Percentiles rank a stretch among this genome's conserved stretches.
Evolutionary conservation across 2,797 vertebrate genomes (phyloP).

Genomic region (Threskiornis aethiopicus): DNA sequence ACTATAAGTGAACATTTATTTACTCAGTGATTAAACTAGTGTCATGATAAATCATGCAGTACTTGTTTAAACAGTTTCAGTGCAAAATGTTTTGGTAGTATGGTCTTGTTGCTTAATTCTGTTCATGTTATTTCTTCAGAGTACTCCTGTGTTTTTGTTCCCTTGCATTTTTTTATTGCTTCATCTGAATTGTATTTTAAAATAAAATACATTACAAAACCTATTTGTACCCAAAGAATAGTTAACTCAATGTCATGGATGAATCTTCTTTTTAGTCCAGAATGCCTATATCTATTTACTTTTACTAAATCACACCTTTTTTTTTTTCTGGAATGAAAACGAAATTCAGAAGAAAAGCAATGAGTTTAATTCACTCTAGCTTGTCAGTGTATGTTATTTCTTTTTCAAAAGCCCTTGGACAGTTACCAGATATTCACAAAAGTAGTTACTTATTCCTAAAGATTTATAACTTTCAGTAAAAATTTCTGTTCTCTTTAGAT

Average conservation of each 20-base stretch:
- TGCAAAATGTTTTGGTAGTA: constrained; percentile 5
- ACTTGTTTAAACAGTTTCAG: neutral
- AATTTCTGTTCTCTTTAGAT: neutral
- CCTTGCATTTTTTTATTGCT: neutral
- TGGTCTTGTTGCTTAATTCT: neutral
- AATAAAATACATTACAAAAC: neutral
- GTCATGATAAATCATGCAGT: neutral
- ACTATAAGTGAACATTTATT: constrained; percentile 4
- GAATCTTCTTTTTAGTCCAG: neutral
- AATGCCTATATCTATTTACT: neutral
- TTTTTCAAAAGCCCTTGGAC: neutral
- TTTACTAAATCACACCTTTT: neutral
- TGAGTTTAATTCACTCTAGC: neutral
- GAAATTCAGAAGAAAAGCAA: neutral
- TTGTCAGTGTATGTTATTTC: neutral
- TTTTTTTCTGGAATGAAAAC: neutral
- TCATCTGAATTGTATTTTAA: neutral
- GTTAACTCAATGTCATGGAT: neutral
- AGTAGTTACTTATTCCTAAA: neutral
- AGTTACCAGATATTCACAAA: neutral
- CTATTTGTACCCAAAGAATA: neutral
- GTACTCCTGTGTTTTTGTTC: neutral
- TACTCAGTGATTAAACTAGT: constrained; percentile 26
- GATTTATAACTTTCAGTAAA: neutral
- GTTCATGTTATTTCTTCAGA: neutral